Evolutionary conservation across 2,888 invertebrate genomes (phyloP), one percentile per base, ranked within the genome.

Genomic region (Apodemia mormo): DNA sequence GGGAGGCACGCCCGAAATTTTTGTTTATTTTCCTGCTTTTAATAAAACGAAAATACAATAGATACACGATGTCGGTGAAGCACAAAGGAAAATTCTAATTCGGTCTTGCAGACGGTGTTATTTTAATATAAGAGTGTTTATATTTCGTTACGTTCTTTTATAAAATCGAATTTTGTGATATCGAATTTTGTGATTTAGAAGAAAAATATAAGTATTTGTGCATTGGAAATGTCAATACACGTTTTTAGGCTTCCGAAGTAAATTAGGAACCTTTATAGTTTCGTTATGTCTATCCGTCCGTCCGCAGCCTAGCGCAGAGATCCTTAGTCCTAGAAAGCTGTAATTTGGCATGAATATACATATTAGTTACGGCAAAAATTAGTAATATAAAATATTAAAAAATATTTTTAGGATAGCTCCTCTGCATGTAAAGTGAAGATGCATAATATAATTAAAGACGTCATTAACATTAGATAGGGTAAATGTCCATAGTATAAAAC

Each of bases 1-100:
- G 65, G 65, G 65, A 40, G 68, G 65, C 64, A 52, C 76, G 74
- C 74, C 76, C 75, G 71, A 79, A 78, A 78, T 81, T 81, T 83
- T 83, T 85, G 80, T 84, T 85, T 85, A 80, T 84, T 86, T 84
- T 84, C 80, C 81, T 79, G 79, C 78, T 82, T 85, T 84, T 85
- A 85, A 83, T 87, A 85, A 85, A 86, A 86, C 77, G 79, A 80
- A 85, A 83, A 84, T 79, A 85, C 82, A 82, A 84, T 81, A 83
- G 65, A 68, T 68, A 61, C 79, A 79, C 76, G 76, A 75, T 76
- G 80, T 75, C 76, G 77, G 79, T 73, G 78, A 78, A 73, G 79
- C 77, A 85, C 82, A 86, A 86, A 84, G 82, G 80, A 81, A 82
- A 80, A 83, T 83, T 83, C 80, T 81, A 84, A 87, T 84, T 82